Conservation (phyloP, 2,888 invertebrate genomes). For the Ormyrus nitidulus region DNA sequence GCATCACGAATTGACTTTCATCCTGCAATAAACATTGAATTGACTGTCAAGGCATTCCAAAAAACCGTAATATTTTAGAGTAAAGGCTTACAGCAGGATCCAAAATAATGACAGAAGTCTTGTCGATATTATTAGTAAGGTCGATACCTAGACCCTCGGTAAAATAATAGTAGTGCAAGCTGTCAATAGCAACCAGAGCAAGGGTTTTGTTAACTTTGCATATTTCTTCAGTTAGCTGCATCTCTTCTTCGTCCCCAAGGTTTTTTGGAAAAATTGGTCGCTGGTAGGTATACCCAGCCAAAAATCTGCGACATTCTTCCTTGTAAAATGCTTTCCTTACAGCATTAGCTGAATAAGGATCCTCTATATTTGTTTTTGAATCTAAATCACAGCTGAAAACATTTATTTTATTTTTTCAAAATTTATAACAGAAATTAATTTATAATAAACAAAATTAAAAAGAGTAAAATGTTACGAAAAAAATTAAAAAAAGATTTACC, state of each 20-base stretch:
- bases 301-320: constrained; percentile 66
- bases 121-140: constrained; percentile 78
- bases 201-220: constrained; percentile 79
- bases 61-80: background rate
- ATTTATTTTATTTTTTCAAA: background rate
- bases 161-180: constrained; percentile 83
- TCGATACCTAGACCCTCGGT: constrained; percentile 86
- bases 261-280: constrained; percentile 66
- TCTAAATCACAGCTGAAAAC: constrained; percentile 16
- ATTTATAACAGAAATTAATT: background rate
- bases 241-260: constrained; percentile 63
- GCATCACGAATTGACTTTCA: constrained; percentile 83
- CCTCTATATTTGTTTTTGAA: constrained; percentile 66
- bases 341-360: constrained; percentile 78
- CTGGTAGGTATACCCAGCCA: constrained; percentile 70
- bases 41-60: background rate
- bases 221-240: constrained; percentile 62
- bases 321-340: constrained; percentile 70
- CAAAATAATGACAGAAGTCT: constrained; percentile 83
- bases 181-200: constrained; percentile 84
- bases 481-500: background rate
- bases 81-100: constrained; percentile 80
- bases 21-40: constrained; percentile 76
- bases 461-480: too few species aligned
- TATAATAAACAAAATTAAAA: background rate